phyloP scores from a whole-genome alignment of 1,140 invertebrate species.

The Alviniconcha marisindica region DNA sequence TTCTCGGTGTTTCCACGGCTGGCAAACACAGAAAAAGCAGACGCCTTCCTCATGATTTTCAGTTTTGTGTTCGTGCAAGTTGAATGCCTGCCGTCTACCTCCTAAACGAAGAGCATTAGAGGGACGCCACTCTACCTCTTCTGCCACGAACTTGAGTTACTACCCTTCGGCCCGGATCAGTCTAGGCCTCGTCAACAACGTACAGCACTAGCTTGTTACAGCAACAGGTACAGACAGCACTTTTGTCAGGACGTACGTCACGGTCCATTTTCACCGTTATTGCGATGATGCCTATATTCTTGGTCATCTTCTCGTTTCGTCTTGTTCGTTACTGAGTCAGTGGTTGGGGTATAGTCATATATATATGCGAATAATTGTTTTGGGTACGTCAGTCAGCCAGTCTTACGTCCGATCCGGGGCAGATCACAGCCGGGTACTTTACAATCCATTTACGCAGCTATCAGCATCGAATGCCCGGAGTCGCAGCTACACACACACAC shows the following conservation, averaged over 20 bases:
- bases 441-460: too few species aligned
- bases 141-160: background rate
- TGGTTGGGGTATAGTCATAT: background rate
- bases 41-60: conserved; percentile 52
- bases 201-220: background rate
- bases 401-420: too few species aligned
- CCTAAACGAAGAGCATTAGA: background rate
- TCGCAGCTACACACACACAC: too few species aligned
- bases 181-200: background rate
- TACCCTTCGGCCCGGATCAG: background rate
- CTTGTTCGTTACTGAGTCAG: background rate
- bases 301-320: too few species aligned
- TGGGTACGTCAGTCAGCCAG: too few species aligned
- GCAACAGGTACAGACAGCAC: background rate
- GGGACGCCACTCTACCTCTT: background rate
- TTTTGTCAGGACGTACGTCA: background rate
- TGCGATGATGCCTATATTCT: too few species aligned
- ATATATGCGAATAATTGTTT: too few species aligned
- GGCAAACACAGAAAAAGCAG: conserved; percentile 57
- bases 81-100: too few species aligned
- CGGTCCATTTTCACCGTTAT: background rate
- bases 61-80: background rate
- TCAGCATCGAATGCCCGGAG: too few species aligned
- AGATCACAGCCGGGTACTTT: too few species aligned
- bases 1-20: conserved; percentile 40